Percentiles rank a stretch among this genome's conserved stretches.
Evolutionary conservation across 2,797 vertebrate species (phyloP).

Genomic region (Gouania willdenowi): DNA sequence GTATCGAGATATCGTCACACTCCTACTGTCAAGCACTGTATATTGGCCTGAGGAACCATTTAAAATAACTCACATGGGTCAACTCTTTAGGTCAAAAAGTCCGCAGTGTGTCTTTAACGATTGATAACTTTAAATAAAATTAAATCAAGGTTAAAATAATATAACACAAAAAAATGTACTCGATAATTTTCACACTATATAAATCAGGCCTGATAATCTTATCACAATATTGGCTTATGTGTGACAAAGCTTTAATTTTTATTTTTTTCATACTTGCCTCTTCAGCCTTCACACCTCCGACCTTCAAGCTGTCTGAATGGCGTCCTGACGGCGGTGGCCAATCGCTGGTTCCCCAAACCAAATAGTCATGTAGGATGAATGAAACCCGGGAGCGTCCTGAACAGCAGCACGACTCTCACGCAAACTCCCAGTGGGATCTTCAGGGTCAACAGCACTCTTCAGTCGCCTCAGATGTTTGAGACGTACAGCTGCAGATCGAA

Average conservation of each 20-base stretch:
- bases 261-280: not conserved
- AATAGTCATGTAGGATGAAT: too few relatives aligned
- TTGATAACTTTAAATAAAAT: too few relatives aligned
- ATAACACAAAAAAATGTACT: not conserved
- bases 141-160: too few relatives aligned
- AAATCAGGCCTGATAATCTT: too few relatives aligned
- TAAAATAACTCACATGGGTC: too few relatives aligned
- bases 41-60: too few relatives aligned
- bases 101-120: too few relatives aligned
- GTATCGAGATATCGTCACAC: too few relatives aligned
- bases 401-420: conserved; percentile 37
- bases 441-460: conserved; percentile 66
- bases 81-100: too few relatives aligned
- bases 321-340: conserved; percentile 63
- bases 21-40: too few relatives aligned
- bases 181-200: not conserved
- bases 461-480: conserved; percentile 25
- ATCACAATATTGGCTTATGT: too few relatives aligned
- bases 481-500: conserved; percentile 74
- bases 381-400: conserved; percentile 10
- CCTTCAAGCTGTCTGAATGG: conserved; percentile 36
- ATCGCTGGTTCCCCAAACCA: conserved; percentile 77
- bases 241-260: not conserved
- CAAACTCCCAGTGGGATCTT: conserved; percentile 52
- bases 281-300: conserved; percentile 77